Conservation (phyloP, 2,113 vertebrate species). For the Setophaga coronata region DNA sequence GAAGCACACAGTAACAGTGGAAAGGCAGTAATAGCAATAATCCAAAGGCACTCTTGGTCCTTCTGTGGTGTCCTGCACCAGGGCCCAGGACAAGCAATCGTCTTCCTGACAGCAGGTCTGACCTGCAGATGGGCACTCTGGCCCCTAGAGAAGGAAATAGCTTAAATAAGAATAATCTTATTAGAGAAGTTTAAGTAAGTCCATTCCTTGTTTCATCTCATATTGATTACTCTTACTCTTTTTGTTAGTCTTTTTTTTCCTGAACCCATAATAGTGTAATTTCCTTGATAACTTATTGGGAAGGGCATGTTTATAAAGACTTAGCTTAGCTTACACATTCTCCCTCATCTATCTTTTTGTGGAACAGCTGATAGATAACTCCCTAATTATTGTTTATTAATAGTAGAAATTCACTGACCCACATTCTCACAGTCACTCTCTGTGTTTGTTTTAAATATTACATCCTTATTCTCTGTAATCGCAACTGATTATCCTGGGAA, state of each 20-base stretch:
- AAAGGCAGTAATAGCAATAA: not conserved
- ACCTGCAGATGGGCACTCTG: not conserved
- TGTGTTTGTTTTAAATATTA: slow-evolving; percentile 26
- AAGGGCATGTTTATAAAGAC: not conserved
- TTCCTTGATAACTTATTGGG: not conserved
- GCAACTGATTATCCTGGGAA: slow-evolving; percentile 9
- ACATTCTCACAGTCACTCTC: slow-evolving; percentile 15
- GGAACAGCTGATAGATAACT: slow-evolving; percentile 24
- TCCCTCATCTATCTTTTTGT: not conserved
- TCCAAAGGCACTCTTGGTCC: not conserved
- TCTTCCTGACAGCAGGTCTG: not conserved
- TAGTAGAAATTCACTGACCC: slow-evolving; percentile 7
- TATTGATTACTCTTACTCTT: not conserved
- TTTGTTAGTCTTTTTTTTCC: not conserved
- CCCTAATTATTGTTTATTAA: slow-evolving; percentile 61
- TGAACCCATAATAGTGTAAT: not conserved
- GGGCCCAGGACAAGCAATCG: not conserved
- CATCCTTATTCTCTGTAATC: not conserved
- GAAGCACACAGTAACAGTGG: not conserved
- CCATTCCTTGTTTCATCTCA: not conserved
- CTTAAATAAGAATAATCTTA: not conserved
- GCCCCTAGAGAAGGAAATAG: not conserved
- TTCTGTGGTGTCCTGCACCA: not conserved
- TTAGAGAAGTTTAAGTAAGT: not conserved
- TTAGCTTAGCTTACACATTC: slow-evolving; percentile 4